A percentile compares a stretch with the other conserved stretches of the same genome.
These are phyloP conservation scores for Chauna torquata DNA, from an alignment of 2,113 vertebrate species.

Conservation along the genomic window DNA sequence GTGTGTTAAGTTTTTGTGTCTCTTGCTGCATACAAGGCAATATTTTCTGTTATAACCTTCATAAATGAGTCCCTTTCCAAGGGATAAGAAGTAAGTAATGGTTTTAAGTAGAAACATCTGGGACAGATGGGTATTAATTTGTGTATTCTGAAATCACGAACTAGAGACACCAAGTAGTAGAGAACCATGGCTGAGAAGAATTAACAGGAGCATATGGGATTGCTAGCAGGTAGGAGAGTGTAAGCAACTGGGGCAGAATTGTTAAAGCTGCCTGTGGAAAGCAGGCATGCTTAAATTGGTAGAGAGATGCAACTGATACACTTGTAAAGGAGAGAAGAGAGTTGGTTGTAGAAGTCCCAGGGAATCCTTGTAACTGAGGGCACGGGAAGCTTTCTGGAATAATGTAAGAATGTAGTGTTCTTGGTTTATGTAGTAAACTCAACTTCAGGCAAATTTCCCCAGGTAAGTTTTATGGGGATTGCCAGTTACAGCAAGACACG, in stretches of 20 bases:
- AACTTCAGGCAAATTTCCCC: not conserved
- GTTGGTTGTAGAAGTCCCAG: not conserved
- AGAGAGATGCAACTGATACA: not conserved
- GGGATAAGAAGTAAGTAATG: not conserved
- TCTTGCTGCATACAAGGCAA: not conserved
- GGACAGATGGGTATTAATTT: not conserved
- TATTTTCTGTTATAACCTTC: not conserved
- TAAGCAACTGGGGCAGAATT: not conserved
- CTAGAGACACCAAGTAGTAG: not conserved
- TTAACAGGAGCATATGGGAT: not conserved
- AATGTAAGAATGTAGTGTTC: not conserved
- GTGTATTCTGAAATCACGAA: not conserved
- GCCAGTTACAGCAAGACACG: not conserved
- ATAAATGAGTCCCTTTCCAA: not conserved
- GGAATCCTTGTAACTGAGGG: not conserved
- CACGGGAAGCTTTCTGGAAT: not conserved
- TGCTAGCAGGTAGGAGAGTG: not conserved
- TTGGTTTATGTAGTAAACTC: not conserved
- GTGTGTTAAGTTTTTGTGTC: not conserved
- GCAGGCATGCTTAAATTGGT: not conserved
- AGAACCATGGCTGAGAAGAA: not conserved
- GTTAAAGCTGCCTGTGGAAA: not conserved
- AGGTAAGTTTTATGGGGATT: not conserved
- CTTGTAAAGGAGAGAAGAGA: not conserved
- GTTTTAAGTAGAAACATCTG: not conserved